Evolutionary conservation across 23 tunicate species (phyloP).

Genomic region (Ciona savignyi): DNA sequence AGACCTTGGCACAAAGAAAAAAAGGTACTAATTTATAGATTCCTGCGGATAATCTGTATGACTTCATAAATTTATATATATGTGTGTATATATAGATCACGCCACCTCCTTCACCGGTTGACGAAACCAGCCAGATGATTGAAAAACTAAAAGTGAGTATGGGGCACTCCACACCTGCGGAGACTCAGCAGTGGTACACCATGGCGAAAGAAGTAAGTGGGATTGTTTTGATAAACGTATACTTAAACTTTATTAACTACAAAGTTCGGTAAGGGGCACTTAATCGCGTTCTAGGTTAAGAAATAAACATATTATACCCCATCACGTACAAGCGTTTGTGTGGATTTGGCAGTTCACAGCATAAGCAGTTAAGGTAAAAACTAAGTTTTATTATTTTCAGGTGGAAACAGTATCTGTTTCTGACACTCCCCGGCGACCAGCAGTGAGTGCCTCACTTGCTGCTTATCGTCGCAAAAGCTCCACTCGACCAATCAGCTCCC

Average conservation of each 20-base stretch:
- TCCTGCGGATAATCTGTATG: not conserved
- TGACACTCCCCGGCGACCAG: too few relatives aligned
- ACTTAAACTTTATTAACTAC: too few relatives aligned
- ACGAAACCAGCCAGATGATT: conserved; percentile 60
- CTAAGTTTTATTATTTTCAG: too few relatives aligned
- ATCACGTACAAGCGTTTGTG: not conserved
- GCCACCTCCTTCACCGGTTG: conserved; percentile 41
- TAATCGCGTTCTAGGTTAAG: too few relatives aligned
- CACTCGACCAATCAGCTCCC: conserved; percentile 52
- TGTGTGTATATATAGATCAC: conserved; percentile 3
- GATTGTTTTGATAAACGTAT: too few relatives aligned
- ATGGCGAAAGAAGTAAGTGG: conserved; percentile 67
- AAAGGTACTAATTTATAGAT: conserved; percentile 13
- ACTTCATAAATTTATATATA: too few relatives aligned
- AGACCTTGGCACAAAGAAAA: conserved; percentile 54
- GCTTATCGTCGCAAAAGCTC: conserved; percentile 24
- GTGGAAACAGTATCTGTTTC: too few relatives aligned
- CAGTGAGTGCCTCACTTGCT: too few relatives aligned
- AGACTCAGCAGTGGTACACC: conserved; percentile 65
- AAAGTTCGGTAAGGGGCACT: too few relatives aligned
- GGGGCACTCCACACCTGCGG: conserved; percentile 49
- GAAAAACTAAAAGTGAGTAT: conserved; percentile 38
- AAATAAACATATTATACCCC: too few relatives aligned
- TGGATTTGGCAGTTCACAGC: conserved; percentile 4
- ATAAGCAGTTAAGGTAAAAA: too few relatives aligned